Base-by-base conservation (phyloP, 1,140 invertebrate species). In the Bicyclus anynana region DNA sequence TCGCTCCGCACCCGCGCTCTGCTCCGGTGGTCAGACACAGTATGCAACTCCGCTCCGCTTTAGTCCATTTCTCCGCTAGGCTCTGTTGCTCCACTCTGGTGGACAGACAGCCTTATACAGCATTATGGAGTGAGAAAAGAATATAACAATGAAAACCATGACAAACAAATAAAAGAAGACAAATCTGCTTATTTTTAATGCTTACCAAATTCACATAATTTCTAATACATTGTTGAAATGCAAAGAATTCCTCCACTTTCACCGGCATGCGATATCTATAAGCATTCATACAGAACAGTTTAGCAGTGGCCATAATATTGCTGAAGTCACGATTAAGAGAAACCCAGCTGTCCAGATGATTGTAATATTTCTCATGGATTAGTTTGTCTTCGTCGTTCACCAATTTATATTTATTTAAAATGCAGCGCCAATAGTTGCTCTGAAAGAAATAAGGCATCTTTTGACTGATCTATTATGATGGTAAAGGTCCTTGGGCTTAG, bases 371-470 rank as follows among this genome's bases (percentile, higher is more conserved):
- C 0, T 67, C 66, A 2, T 70, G 56, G 21, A 69, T 70, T 5
- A 78, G 14, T 13, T 47, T 26, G 6, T 60, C 64, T 1, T 72
- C 50, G 1, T 10, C 2, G 21, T 61, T 49, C 10, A 77, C n/a
- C 1, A 83, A 37, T 35, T 49, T 16, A 38, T 83, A 83, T 61
- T 77, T 71, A 7, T 55, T 49, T 14, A 81, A 48, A 13, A 81
- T 46, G 53, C 80, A 84, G 7, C 37, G 23, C 78, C 76, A 84
- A 47, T 71, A 53, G 1, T 55, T 17, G 21, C 76, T 77, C 80
- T 83, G 59, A 23, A 74, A 40, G 9, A 10, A 29, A 27, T 16
- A 27, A 49, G 1, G 29, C 13, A 42, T 20, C 7, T 12, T 42
- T 42, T 3, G 10, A 29, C 5, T 7, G 10, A 29, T 2, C 27